These are phyloP conservation scores for Piscicola geometra DNA, from an alignment of 2,888 invertebrate species.

Conservation along the genomic window DNA sequence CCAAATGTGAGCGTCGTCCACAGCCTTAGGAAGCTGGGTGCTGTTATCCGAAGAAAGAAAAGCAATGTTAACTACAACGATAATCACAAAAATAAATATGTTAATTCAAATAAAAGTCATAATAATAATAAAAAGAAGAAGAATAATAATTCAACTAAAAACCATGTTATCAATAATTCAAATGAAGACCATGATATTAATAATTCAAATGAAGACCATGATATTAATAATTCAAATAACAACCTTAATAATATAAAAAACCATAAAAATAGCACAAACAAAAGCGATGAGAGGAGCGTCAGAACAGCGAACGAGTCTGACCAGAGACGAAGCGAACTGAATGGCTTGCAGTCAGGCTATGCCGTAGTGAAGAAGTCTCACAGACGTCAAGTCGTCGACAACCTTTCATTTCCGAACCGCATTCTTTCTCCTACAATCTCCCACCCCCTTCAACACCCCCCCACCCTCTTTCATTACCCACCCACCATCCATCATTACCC, in stretches of 20 bases:
- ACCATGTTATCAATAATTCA: neutral
- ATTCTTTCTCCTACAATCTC: no score
- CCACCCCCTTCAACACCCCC: no score
- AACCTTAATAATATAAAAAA: neutral
- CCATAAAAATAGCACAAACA: neutral
- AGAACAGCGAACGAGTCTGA: no score
- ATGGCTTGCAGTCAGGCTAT: neutral
- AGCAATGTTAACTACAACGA: neutral
- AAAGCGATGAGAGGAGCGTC: no score
- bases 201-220: neutral
- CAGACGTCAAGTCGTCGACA: neutral
- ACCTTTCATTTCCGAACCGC: no score
- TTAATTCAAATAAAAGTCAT: neutral
- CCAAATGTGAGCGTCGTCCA: no score
- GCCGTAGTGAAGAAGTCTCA: neutral
- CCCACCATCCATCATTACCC: no score
- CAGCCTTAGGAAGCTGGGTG: no score
- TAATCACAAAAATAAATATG: neutral
- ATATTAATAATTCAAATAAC: neutral
- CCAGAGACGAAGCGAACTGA: neutral
- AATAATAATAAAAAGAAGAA: neutral
- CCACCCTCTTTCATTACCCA: no score
- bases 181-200: conserved; percentile 1
- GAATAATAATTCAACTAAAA: neutral
- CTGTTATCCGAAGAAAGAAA: no score